These are phyloP conservation scores for Eupithecia insigniata DNA, from an alignment of 2,888 invertebrate genomes.

Conservation along the genomic window DNA sequence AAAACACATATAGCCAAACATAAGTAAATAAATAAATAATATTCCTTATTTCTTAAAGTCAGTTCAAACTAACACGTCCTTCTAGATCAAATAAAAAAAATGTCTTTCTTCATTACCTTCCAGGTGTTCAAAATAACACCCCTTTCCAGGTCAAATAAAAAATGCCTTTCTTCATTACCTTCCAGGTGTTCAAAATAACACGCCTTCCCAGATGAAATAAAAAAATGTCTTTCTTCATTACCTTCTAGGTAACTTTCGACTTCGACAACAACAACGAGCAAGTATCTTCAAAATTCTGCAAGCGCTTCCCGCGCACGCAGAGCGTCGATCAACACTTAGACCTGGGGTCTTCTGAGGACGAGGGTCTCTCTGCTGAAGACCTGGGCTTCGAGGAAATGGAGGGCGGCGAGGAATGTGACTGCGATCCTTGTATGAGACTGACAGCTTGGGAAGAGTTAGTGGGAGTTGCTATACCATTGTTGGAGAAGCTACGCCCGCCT, in stretches of 20 bases:
- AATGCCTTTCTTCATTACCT: too few species aligned
- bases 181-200: too few species aligned
- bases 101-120: too few species aligned
- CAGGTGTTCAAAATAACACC: too few species aligned
- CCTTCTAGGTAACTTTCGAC: constrained; percentile 68
- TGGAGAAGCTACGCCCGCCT: constrained; percentile 85
- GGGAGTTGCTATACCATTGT: constrained; percentile 88
- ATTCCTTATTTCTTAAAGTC: too few species aligned
- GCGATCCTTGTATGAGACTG: constrained; percentile 68
- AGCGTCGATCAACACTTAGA: constrained; percentile 62
- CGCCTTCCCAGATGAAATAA: too few species aligned
- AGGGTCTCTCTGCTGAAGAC: constrained; percentile 66
- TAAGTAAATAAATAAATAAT: too few species aligned
- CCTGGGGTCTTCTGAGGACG: constrained; percentile 54
- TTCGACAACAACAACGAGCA: constrained; percentile 61
- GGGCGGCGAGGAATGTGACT: constrained; percentile 66
- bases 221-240: background rate
- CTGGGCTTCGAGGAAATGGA: constrained; percentile 75
- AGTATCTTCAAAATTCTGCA: constrained; percentile 24
- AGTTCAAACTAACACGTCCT: too few species aligned
- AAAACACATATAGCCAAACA: too few species aligned
- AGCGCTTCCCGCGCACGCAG: constrained; percentile 51
- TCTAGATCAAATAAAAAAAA: too few species aligned
- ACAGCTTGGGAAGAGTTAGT: constrained; percentile 90
- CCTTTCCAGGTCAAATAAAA: too few species aligned